Percentiles rank a stretch among this genome's conserved stretches.
phyloP scores from a whole-genome alignment of 1,140 invertebrate species.

The Goniozus legneri region DNA sequence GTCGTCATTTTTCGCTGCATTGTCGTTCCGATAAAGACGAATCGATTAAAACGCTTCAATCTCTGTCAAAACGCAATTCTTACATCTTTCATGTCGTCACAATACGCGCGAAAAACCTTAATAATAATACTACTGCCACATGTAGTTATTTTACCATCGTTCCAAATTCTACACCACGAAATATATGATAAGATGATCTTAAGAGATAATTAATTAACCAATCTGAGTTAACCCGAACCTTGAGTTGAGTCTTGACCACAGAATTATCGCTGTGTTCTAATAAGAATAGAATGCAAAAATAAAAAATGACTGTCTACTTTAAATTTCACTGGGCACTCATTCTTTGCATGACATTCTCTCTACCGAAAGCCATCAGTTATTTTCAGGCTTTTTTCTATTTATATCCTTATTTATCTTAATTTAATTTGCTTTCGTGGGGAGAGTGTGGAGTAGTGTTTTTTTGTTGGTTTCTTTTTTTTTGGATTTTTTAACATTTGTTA shows the following conservation, averaged over 20 bases:
- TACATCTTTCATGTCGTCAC: background rate
- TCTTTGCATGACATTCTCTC: background rate
- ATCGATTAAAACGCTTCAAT: conserved; percentile 4
- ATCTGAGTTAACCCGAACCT: conserved; percentile 8
- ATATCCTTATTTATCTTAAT: conserved; percentile 21
- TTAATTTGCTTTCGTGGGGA: conserved; percentile 30
- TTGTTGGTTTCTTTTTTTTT: conserved; percentile 36
- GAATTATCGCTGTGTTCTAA: no score
- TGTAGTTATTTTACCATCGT: no score
- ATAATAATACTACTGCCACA: conserved; percentile 13
- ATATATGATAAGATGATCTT: conserved; percentile 10
- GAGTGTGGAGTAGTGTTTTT: conserved; percentile 38
- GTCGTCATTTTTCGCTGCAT: background rate
- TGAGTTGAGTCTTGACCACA: conserved; percentile 16
- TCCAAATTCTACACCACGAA: conserved; percentile 17
- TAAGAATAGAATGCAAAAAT: no score
- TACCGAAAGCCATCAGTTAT: background rate
- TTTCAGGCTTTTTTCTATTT: conserved; percentile 6
- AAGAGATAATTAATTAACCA: background rate
- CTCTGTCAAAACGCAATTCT: background rate
- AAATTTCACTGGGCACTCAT: background rate
- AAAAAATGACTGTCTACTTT: conserved; percentile 1
- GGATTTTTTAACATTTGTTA: conserved; percentile 39
- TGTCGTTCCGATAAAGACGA: conserved; percentile 9
- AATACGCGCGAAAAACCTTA: conserved; percentile 1